Conservation (phyloP, 2,113 vertebrate species). For the Melanotaenia duboulayi region DNA sequence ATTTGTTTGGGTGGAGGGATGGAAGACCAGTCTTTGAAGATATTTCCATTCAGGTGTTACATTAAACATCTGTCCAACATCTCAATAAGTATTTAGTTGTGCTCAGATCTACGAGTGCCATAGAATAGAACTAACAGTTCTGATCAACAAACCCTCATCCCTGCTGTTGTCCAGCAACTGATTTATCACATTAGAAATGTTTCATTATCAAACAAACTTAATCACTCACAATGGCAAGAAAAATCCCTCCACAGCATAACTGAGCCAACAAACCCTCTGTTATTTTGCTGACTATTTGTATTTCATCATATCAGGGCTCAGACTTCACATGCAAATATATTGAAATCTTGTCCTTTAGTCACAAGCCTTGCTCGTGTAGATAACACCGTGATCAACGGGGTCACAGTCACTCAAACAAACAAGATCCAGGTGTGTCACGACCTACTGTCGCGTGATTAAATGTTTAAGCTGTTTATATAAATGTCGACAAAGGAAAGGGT, state of each 20-base stretch:
- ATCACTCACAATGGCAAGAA: neutral
- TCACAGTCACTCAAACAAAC: neutral
- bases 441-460: neutral
- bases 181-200: too few relatives aligned
- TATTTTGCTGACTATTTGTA: neutral
- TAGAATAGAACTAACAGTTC: neutral
- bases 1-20: too few relatives aligned
- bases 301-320: neutral
- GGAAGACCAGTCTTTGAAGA: too few relatives aligned
- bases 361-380: conserved; percentile 12
- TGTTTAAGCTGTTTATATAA: conserved; percentile 5
- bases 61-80: neutral
- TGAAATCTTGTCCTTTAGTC: neutral
- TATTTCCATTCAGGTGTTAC: too few relatives aligned
- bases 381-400: neutral
- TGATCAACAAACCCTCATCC: neutral
- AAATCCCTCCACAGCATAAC: neutral
- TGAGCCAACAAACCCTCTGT: neutral
- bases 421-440: conserved; percentile 15
- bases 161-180: neutral
- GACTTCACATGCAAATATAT: conserved; percentile 6
- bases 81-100: neutral
- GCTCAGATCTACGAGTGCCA: neutral
- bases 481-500: conserved; percentile 12
- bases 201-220: neutral